Evolutionary conservation across 2,113 vertebrate species (phyloP).

Genomic region (Eudyptes chrysolophus): DNA sequence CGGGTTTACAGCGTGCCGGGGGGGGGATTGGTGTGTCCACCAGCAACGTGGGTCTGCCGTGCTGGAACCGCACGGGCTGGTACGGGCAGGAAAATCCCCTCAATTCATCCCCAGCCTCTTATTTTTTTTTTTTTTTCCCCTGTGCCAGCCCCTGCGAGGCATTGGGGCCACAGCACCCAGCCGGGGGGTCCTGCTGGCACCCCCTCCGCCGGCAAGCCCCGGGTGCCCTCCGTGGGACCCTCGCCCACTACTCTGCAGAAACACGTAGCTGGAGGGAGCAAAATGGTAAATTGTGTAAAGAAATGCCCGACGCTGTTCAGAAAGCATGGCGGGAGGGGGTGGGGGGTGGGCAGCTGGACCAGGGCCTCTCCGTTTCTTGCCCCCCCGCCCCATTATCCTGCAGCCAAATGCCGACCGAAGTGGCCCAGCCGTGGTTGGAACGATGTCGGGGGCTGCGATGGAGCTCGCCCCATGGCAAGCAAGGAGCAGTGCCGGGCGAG

Average conservation of each 20-base stretch:
- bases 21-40: neutral
- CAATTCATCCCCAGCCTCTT: neutral
- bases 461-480: neutral
- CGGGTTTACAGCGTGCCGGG: neutral
- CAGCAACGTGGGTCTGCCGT: fast-evolving
- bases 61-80: neutral
- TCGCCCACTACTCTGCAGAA: neutral
- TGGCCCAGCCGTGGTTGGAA: neutral
- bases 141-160: neutral
- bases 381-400: neutral
- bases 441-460: neutral
- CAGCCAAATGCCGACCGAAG: fast-evolving
- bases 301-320: fast-evolving
- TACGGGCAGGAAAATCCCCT: neutral
- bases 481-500: neutral
- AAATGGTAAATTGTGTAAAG: neutral
- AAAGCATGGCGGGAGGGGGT: neutral
- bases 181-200: neutral
- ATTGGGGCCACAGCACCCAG: neutral
- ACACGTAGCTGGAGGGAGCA: neutral
- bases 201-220: fast-evolving
- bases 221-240: neutral
- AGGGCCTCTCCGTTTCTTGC: neutral
- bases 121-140: neutral
- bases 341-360: neutral